Base-by-base conservation (phyloP, 2,888 invertebrate species). In the Cerastis leucographa region DNA sequence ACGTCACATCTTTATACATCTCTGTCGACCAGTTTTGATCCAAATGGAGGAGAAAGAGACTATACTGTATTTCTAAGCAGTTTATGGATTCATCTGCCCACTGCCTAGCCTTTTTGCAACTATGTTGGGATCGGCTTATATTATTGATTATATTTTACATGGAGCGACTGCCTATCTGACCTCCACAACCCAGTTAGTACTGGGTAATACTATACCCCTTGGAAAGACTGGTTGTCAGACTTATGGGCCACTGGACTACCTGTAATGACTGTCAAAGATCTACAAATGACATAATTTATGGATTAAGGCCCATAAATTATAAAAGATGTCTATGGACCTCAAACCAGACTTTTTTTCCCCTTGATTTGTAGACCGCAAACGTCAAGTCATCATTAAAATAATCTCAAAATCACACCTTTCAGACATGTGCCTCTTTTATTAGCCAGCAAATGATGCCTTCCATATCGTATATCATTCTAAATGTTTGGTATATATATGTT, bases 401-500 rank as follows among this genome's bases (percentile, higher is more conserved):
- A 70, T 84, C 56, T 35, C 35, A 2, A 68, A 59, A 65, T 66
- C 40, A 62, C 71, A 81, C 49, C 12, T 75, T 54, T n/a, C 12
- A 61, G 35, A 69, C 64, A n/a, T 76, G 12, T 65, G 68, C 59
- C 71, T 49, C 19, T 65, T 81, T 72, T 80, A 71, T 29, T 74
- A 42, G 66, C n/a, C 25, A 29, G 29, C 14, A 67, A 80, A 66
- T 75, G 74, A 85, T 69, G 71, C 65, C 74, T 72, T 40, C 25
- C 25, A 54, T 72, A 65, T 74, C 76, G 42, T 76, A 74, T 86
- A 84, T 84, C 86, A 75, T 42, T 71, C 54, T 8, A 80, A 71
- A 81, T 85, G 74, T 83, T 83, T 89, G 86, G 80, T 84, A 78
- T 71, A 80, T 61, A 81, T 79, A n/a, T n/a, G n/a, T 79, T 76